A percentile compares a stretch with the other conserved stretches of the same genome.
phyloP scores from a whole-genome alignment of 2,113 vertebrate species.

The Varanus salvator region DNA sequence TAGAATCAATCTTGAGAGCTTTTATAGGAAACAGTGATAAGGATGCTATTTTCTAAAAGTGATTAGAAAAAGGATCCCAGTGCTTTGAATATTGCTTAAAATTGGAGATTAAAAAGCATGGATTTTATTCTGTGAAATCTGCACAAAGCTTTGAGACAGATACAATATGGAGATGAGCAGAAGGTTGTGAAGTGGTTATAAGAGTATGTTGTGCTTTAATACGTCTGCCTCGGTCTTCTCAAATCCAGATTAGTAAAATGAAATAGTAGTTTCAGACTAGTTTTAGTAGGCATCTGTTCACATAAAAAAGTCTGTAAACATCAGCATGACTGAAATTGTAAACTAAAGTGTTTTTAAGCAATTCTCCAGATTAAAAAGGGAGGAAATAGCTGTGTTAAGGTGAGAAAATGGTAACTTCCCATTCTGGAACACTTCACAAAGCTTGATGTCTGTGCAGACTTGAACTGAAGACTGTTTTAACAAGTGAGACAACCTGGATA shows the following conservation, averaged over 20 bases:
- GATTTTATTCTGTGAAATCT: neutral
- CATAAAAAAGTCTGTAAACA: neutral
- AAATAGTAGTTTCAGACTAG: neutral
- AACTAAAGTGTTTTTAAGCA: neutral
- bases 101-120: neutral
- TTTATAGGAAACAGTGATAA: neutral
- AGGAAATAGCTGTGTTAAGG: neutral
- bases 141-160: neutral
- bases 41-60: neutral
- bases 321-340: neutral
- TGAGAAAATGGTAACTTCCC: neutral
- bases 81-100: neutral
- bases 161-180: neutral
- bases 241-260: constrained; percentile 17
- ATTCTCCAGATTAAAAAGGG: neutral
- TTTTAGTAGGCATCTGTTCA: constrained; percentile 12
- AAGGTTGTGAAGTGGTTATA: neutral
- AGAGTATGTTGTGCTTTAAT: neutral
- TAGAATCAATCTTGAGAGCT: neutral
- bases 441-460: neutral
- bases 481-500: neutral
- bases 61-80: neutral
- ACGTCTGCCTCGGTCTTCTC: neutral
- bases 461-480: neutral
- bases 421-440: neutral